These are phyloP conservation scores for Spodoptera littoralis DNA, from an alignment of 2,888 invertebrate species.

Conservation along the genomic window DNA sequence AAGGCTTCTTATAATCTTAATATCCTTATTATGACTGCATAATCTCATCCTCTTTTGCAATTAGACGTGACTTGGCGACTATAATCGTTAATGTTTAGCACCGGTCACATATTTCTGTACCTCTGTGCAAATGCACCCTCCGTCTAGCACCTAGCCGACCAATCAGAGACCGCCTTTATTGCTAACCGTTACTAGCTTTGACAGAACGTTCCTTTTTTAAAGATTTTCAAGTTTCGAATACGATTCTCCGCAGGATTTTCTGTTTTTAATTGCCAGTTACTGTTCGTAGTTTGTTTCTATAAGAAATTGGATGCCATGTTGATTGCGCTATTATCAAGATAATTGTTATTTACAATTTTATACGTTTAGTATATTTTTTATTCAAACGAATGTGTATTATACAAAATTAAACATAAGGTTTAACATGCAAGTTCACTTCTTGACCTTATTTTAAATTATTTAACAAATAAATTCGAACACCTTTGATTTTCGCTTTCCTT, in stretches of 20 bases:
- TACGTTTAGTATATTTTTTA: too few species aligned
- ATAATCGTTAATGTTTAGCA: slow-evolving; percentile 88
- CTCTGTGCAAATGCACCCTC: slow-evolving; percentile 85
- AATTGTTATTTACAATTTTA: too few species aligned
- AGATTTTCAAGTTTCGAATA: slow-evolving; percentile 35
- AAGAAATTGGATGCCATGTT: not conserved
- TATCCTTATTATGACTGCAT: slow-evolving; percentile 55
- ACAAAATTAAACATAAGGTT: too few species aligned
- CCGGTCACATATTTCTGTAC: slow-evolving; percentile 87
- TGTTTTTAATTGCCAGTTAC: slow-evolving; percentile 17
- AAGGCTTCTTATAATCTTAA: too few species aligned
- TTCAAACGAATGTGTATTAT: too few species aligned
- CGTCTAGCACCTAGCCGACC: slow-evolving; percentile 67
- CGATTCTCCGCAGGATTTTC: slow-evolving; percentile 7
- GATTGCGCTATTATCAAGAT: too few species aligned
- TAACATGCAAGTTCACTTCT: too few species aligned
- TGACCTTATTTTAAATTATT: too few species aligned
- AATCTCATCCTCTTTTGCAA: slow-evolving; percentile 76
- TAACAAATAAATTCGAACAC: too few species aligned
- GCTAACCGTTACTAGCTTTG: slow-evolving; percentile 57
- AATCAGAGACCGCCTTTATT: slow-evolving; percentile 63
- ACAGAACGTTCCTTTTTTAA: slow-evolving; percentile 53
- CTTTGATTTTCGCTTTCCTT: too few species aligned
- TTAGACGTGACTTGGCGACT: slow-evolving; percentile 87
- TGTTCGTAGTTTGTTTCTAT: not conserved